Evolutionary conservation across 2,888 invertebrate species (phyloP).

Genomic region (Disparrhopalites patrizii): DNA sequence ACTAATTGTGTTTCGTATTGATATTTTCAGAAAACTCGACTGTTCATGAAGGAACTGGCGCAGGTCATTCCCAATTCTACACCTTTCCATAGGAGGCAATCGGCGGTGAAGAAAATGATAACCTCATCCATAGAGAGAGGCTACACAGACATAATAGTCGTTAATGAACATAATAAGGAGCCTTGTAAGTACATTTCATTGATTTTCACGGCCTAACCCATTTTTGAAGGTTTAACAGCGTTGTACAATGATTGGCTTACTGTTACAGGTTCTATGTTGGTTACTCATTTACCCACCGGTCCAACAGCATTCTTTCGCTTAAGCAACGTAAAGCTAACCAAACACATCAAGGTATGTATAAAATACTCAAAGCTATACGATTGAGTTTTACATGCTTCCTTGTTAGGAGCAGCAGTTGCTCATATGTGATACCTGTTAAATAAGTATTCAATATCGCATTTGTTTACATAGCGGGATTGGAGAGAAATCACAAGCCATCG

Average conservation of each 20-base stretch:
- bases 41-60: conserved; percentile 86
- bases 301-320: conserved; percentile 95
- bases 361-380: too few relatives aligned
- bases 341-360: conserved; percentile 64
- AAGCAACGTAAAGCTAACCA: conserved; percentile 84
- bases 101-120: conserved; percentile 89
- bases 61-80: conserved; percentile 89
- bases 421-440: too few relatives aligned
- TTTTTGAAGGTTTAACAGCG: too few relatives aligned
- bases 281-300: conserved; percentile 92
- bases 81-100: conserved; percentile 78
- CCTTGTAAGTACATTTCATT: conserved; percentile 63
- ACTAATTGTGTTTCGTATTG: too few relatives aligned
- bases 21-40: conserved; percentile 66
- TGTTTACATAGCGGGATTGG: conserved; percentile 57
- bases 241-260: too few relatives aligned
- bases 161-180: conserved; percentile 88
- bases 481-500: conserved; percentile 79
- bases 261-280: conserved; percentile 71
- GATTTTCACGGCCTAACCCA: too few relatives aligned
- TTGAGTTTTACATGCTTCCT: too few relatives aligned
- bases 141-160: conserved; percentile 82
- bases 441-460: conserved; percentile 4
- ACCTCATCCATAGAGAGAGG: conserved; percentile 73
- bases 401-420: too few relatives aligned